These are phyloP conservation scores for Drosophila austrosaltans DNA, from an alignment of 2,888 invertebrate species.

Conservation along the genomic window DNA sequence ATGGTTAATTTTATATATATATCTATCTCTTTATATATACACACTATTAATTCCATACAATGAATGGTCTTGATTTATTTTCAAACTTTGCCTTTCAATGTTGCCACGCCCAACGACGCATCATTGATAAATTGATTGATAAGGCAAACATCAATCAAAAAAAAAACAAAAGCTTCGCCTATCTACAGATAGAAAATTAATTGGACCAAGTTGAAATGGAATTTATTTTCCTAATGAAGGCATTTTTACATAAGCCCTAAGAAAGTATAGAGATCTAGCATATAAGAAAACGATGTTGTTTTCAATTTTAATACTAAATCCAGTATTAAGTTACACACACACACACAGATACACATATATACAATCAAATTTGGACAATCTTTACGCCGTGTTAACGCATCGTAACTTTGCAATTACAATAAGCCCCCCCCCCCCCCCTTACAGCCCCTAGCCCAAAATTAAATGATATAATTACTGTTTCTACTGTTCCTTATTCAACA, in stretches of 20 bases:
- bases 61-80: too few species aligned
- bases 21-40: too few species aligned
- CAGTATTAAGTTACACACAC: slow-evolving; percentile 35
- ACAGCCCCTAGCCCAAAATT: slow-evolving; percentile 48
- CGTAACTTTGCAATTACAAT: slow-evolving; percentile 61
- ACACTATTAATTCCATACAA: too few species aligned
- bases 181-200: not conserved
- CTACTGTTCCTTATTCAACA: slow-evolving; percentile 27
- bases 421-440: slow-evolving; percentile 9
- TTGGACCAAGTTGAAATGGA: not conserved
- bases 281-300: not conserved
- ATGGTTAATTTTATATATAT: too few species aligned
- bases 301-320: slow-evolving; percentile 14
- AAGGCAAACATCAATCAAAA: slow-evolving; percentile 57
- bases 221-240: not conserved
- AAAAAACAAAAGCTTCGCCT: not conserved
- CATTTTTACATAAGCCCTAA: slow-evolving; percentile 16
- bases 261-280: too few species aligned
- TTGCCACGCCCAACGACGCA: slow-evolving; percentile 31
- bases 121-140: slow-evolving; percentile 53
- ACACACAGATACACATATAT: slow-evolving; percentile 35
- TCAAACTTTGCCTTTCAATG: not conserved
- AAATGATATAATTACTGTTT: slow-evolving; percentile 69
- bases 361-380: slow-evolving; percentile 58
- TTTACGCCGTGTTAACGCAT: slow-evolving; percentile 74